Evolutionary conservation across 2,888 invertebrate species (phyloP).

Genomic region (Elysia crispata): DNA sequence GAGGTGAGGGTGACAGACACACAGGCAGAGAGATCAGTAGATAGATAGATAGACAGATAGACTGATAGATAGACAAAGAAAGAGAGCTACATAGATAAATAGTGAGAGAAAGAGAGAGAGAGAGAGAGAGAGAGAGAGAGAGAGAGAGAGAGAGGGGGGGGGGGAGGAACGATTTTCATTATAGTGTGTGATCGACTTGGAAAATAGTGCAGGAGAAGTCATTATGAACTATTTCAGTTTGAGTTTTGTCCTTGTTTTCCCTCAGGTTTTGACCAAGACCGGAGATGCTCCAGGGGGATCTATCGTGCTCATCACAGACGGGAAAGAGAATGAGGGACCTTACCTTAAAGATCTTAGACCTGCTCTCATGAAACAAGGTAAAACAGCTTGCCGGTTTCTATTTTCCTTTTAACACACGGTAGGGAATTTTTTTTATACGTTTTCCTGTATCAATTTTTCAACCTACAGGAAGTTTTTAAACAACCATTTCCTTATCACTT

Average conservation of each 20-base stretch:
- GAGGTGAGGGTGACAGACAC: constrained; percentile 44
- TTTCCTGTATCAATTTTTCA: no score
- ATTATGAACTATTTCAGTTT: no score
- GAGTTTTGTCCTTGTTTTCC: neutral
- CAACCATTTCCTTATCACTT: neutral
- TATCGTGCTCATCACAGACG: constrained; percentile 58
- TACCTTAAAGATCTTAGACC: constrained; percentile 50
- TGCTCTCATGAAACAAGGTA: constrained; percentile 40
- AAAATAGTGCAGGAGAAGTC: no score
- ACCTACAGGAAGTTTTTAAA: no score
- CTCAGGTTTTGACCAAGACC: constrained; percentile 29
- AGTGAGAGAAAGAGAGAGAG: neutral
- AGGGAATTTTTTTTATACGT: no score
- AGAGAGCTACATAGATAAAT: no score
- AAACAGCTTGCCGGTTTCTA: no score
- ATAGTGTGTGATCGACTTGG: no score
- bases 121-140: neutral
- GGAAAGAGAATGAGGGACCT: constrained; percentile 56
- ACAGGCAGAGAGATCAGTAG: neutral
- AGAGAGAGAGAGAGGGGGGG: neutral
- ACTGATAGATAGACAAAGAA: neutral
- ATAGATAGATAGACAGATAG: neutral
- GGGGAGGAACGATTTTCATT: no score
- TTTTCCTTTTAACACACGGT: no score
- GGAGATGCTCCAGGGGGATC: constrained; percentile 49